Base-by-base conservation (phyloP, 2,797 vertebrate genomes). In the Anabacerthia variegaticeps region DNA sequence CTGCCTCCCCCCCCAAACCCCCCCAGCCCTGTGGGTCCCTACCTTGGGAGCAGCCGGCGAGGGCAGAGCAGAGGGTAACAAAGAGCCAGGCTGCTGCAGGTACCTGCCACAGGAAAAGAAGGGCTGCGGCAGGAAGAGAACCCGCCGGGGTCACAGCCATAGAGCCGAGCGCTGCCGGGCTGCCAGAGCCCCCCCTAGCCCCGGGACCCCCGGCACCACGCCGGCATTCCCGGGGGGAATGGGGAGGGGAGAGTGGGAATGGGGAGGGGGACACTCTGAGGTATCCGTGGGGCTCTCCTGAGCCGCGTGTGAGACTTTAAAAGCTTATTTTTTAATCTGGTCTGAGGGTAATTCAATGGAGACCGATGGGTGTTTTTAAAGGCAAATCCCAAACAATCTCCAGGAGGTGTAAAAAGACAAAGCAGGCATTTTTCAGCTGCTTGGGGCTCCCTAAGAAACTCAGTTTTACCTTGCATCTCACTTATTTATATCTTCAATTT, bases 111-210 rank as follows among this genome's bases (percentile, higher is more conserved):
- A 95, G 95, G 95, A 94, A 93, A 95, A 83, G 95, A 80, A 79
- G 74, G 26, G 85, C 89, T 85, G 95, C 77, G 89, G 96, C 97
- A 96, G 96, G 93, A 97, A 96, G 96, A 85, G 95, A 97, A 97
- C 77, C 83, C 56, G 63, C 18, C 66, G 86, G 94, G 93, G 96
- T 96, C 96, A 97, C 32, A 83, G 97, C 95, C 95, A 93, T 36
- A 92, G 95, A 96, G 97, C 86, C 20, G 23, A 23, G 82, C 9
- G 9, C 49, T 22, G 88, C 63, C 4, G 43, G 92, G 92, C 86
- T 62, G 86, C 84, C 77, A 96, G 92, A 95, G 94, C 95, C 95
- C 96, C 95, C 95, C 95, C 61, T 86, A 52, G 91, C 69, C 51
- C 62, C 32, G 73, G 55, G 55, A 44, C 15, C 56, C 34, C 55